Evolutionary conservation across 2,113 vertebrate genomes (phyloP).

Genomic region (Alces alces): DNA sequence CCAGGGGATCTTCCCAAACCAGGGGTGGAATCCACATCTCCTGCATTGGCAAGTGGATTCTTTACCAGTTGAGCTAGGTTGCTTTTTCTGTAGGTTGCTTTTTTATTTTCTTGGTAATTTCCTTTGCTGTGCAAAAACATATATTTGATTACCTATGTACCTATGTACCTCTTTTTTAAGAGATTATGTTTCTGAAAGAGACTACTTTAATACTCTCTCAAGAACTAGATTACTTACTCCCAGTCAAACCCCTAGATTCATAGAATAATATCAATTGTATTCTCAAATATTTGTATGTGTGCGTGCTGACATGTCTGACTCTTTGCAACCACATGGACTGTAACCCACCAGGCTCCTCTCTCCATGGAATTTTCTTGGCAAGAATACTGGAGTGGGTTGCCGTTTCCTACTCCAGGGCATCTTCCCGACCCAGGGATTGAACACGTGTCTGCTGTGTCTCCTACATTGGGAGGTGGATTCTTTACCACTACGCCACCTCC

Average conservation of each 20-base stretch:
- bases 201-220: neutral
- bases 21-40: too few species aligned
- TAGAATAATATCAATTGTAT: neutral
- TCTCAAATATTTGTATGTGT: neutral
- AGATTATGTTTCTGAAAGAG: neutral
- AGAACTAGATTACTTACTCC: neutral
- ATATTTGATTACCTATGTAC: neutral
- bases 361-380: too few species aligned
- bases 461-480: neutral
- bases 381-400: too few species aligned
- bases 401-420: too few species aligned
- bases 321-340: too few species aligned
- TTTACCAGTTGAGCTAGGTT: too few species aligned
- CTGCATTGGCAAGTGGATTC: too few species aligned
- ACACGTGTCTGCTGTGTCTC: neutral
- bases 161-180: neutral
- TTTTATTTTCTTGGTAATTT: neutral
- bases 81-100: neutral
- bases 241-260: neutral
- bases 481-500: neutral
- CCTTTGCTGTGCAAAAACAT: neutral
- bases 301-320: too few species aligned
- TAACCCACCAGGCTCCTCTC: too few species aligned
- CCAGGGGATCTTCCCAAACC: too few species aligned
- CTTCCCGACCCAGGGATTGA: neutral